Evolutionary conservation across 2,113 vertebrate genomes (phyloP).

Genomic region (Xenopus tropicalis): DNA sequence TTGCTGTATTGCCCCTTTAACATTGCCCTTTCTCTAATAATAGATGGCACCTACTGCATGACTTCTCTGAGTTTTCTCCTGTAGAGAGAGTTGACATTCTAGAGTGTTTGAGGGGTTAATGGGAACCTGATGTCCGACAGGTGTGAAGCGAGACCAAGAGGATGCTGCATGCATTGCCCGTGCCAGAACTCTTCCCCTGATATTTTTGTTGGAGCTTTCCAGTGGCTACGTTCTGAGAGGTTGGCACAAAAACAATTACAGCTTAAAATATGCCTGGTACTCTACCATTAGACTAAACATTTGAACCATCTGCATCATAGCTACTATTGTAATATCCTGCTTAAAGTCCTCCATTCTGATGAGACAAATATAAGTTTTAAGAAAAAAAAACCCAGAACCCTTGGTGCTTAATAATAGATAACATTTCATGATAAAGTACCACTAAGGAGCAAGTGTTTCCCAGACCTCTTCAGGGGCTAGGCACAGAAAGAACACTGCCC

Average conservation of each 20-base stretch:
- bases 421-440: no score
- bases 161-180: conserved; percentile 20
- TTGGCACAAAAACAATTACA: conserved; percentile 28
- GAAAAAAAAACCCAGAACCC: no score
- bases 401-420: no score
- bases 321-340: conserved; percentile 29
- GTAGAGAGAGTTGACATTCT: no score
- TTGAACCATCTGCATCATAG: conserved; percentile 11
- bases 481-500: no score
- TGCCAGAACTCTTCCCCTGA: conserved; percentile 32
- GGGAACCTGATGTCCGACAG: conserved; percentile 14
- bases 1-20: no score
- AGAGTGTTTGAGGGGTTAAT: no score
- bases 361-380: neutral
- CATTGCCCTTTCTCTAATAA: no score
- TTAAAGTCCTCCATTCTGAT: conserved; percentile 6
- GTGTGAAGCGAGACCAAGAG: conserved; percentile 38
- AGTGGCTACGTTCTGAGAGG: conserved; percentile 21
- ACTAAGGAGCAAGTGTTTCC: no score
- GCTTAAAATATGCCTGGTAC: conserved; percentile 24
- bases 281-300: conserved; percentile 36
- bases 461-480: no score
- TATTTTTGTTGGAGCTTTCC: conserved; percentile 40
- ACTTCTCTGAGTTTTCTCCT: no score
- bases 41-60: no score